Percentiles rank a stretch among this genome's conserved stretches.
phyloP scores from a whole-genome alignment of 2,888 invertebrate genomes.

The Trichogramma dendrolimi region DNA sequence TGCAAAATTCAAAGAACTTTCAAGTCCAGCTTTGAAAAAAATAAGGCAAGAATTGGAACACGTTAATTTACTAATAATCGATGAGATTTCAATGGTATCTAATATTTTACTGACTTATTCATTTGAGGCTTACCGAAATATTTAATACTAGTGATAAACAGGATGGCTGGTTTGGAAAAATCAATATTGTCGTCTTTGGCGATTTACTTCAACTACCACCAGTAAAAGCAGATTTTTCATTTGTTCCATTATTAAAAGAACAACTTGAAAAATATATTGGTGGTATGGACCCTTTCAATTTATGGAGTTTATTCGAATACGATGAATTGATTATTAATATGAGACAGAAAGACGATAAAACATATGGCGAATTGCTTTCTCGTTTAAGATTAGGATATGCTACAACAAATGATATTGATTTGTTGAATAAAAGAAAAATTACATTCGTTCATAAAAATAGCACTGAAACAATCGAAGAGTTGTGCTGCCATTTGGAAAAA shows the following conservation, averaged over 20 bases:
- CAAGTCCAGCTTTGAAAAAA: slow-evolving; percentile 33
- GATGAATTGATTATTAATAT: too few species aligned
- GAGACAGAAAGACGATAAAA: too few species aligned
- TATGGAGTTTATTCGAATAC: too few species aligned
- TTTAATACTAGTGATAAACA: slow-evolving; percentile 36
- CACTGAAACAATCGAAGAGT: slow-evolving; percentile 24
- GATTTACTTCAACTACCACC: slow-evolving; percentile 41
- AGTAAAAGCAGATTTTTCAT: slow-evolving; percentile 13
- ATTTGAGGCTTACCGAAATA: slow-evolving; percentile 36
- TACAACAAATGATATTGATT: slow-evolving; percentile 9
- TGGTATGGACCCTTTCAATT: too few species aligned
- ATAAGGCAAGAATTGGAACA: slow-evolving; percentile 35
- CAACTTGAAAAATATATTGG: too few species aligned
- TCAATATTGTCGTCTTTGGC: slow-evolving; percentile 31
- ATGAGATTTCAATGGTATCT: slow-evolving; percentile 37
- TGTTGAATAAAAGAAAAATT: slow-evolving; percentile 16
- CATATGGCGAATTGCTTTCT: too few species aligned
- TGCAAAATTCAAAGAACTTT: slow-evolving; percentile 37
- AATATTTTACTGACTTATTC: slow-evolving; percentile 34
- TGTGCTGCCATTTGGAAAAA: slow-evolving; percentile 15
- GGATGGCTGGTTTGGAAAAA: slow-evolving; percentile 40
- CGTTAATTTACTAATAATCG: slow-evolving; percentile 37
- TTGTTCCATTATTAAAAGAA: too few species aligned
- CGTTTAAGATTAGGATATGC: slow-evolving; percentile 21
- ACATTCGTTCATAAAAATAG: slow-evolving; percentile 4